Conservation (phyloP, 2,113 vertebrate genomes). For the Centropus bengalensis region DNA sequence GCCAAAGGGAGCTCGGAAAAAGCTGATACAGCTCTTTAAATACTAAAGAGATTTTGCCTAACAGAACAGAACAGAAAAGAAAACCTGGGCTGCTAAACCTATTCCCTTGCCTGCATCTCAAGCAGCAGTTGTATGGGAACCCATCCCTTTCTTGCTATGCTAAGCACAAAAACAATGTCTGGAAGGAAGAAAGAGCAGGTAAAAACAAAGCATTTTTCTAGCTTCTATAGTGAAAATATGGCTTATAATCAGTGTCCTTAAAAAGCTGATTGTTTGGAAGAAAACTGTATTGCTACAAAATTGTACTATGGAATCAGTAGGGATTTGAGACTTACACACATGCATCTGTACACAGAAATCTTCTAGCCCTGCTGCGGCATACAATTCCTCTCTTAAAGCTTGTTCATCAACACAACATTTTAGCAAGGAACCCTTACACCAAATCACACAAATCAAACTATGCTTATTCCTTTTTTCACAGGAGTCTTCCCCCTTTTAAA, state of each 20-base stretch:
- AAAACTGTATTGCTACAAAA: neutral
- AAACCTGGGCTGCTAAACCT: neutral
- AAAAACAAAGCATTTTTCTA: neutral
- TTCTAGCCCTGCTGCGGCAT: neutral
- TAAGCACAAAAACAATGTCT: neutral
- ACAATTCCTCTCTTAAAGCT: neutral
- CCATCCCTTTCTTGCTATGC: fast-evolving
- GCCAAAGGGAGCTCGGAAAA: neutral
- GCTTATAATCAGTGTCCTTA: neutral
- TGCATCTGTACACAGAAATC: fast-evolving
- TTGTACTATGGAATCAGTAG: neutral
- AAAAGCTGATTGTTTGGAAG: neutral
- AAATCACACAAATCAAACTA: neutral
- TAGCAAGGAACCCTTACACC: neutral
- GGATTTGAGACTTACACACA: neutral
- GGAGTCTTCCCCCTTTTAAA: neutral
- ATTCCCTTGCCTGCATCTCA: neutral
- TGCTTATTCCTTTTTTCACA: neutral
- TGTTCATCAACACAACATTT: neutral
- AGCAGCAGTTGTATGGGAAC: neutral
- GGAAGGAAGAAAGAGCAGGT: neutral
- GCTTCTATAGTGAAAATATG: neutral
- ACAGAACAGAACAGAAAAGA: neutral
- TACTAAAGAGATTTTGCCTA: neutral
- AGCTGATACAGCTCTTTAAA: neutral